Conservation (phyloP, 2,888 invertebrate species). For the Apantesis nais region DNA sequence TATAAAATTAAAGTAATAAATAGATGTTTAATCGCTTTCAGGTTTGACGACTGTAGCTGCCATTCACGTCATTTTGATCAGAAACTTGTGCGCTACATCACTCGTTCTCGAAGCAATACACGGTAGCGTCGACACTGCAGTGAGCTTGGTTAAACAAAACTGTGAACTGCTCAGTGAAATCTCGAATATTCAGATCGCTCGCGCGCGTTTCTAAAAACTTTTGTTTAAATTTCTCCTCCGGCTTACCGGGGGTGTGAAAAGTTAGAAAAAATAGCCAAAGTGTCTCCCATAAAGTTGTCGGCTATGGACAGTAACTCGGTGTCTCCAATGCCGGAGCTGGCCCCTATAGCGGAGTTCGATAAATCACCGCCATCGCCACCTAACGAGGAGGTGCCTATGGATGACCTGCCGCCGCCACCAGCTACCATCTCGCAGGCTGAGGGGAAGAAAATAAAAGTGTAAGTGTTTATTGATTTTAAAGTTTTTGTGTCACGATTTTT, state of each 20-base stretch:
- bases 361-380: conserved; percentile 89
- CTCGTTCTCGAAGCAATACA: conserved; percentile 20
- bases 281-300: conserved; percentile 85
- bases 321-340: conserved; percentile 88
- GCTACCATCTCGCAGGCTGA: conserved; percentile 85
- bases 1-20: conserved; percentile 54
- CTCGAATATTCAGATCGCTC: conserved; percentile 24
- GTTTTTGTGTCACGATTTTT: neutral
- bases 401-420: conserved; percentile 88
- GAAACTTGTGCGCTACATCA: conserved; percentile 46
- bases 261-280: conserved; percentile 73
- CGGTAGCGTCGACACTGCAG: conserved; percentile 22
- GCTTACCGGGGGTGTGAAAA: conserved; percentile 65
- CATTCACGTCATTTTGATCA: conserved; percentile 51
- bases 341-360: conserved; percentile 90
- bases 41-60: conserved; percentile 58
- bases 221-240: conserved; percentile 61
- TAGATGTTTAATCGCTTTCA: conserved; percentile 64
- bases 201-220: conserved; percentile 29
- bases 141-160: conserved; percentile 42
- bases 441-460: conserved; percentile 84
- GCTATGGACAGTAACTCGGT: conserved; percentile 89
- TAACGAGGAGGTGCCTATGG: conserved; percentile 87
- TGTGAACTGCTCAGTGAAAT: conserved; percentile 40
- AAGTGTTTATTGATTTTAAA: conserved; percentile 53